Evolutionary conservation across 2,797 vertebrate species (phyloP), one percentile per base, ranked within the genome.

Genomic region (Hypotaenidia okinawae): DNA sequence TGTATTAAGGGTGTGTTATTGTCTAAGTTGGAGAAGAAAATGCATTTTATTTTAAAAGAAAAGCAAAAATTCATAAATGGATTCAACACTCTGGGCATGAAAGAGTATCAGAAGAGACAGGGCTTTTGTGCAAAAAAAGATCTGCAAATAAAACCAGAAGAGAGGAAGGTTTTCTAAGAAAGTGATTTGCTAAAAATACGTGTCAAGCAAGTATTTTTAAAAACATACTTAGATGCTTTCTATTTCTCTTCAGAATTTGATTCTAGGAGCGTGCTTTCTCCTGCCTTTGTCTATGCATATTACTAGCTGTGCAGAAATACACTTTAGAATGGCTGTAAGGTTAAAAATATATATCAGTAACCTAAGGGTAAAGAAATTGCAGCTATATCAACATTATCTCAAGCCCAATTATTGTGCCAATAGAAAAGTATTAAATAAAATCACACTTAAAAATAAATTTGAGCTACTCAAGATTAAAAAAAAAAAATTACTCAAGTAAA

Each of bases 11-110:
- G 57, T 82, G 83, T 5, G 11, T 94, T 94, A 82, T 80, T 95
- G 62, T 92, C 75, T 86, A 96, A 66, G 83, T 70, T 94, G 83
- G 89, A 95, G 74, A 94, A 93, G 87, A 95, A 94, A 78, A 95
- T 43, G 16, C 73, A 63, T 80, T 97, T 96, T 91, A 91, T 86
- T 93, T 94, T 80, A 94, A 89, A 64, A 62, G 37, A 74, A 94
- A 94, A 73, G 7, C 16, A 91, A 68, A 75, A 59, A 75, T 69
- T 80, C 72, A 22, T 32, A 92, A 94, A 95, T 84, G 76, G 68
- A 86, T 94, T 90, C 87, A 92, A 87, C 18, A 45, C 94, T 95
- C 89, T 23, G 37, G 52, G 19, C 66, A 84, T 66, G 72, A 95
- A 66, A 96, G 64, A 87, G 57, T 90, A 78, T 86, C 89, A 63